Conservation (phyloP, 2,113 vertebrate genomes). For the Mobula hypostoma region DNA sequence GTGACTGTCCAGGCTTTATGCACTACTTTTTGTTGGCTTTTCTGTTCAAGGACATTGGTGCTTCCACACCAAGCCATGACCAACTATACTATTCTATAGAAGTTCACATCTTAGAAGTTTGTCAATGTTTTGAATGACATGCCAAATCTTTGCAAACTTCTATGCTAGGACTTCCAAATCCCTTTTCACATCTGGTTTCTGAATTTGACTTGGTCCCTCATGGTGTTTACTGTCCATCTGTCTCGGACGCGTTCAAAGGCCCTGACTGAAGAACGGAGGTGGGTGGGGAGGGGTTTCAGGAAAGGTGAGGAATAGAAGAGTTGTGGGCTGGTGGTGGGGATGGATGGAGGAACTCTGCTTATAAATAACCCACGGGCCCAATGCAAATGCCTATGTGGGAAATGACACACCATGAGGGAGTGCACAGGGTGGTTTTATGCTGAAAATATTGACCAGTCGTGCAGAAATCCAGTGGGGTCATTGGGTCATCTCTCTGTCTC, state of each 20-base stretch:
- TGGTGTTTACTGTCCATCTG: neutral
- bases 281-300: neutral
- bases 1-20: too few relatives aligned
- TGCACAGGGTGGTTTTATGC: neutral
- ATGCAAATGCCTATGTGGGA: neutral
- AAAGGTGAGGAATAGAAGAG: neutral
- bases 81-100: too few relatives aligned
- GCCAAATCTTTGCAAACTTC: too few relatives aligned
- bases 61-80: too few relatives aligned
- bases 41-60: too few relatives aligned
- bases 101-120: too few relatives aligned
- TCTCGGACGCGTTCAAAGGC: neutral
- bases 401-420: neutral
- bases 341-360: neutral
- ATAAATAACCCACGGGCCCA: neutral
- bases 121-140: too few relatives aligned
- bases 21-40: too few relatives aligned
- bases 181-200: too few relatives aligned
- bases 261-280: neutral
- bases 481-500: neutral
- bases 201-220: neutral
- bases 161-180: too few relatives aligned
- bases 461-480: neutral
- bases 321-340: neutral
- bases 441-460: neutral